Conservation (phyloP, 64 coral and sea anemone species). For the Porites australiensis region DNA sequence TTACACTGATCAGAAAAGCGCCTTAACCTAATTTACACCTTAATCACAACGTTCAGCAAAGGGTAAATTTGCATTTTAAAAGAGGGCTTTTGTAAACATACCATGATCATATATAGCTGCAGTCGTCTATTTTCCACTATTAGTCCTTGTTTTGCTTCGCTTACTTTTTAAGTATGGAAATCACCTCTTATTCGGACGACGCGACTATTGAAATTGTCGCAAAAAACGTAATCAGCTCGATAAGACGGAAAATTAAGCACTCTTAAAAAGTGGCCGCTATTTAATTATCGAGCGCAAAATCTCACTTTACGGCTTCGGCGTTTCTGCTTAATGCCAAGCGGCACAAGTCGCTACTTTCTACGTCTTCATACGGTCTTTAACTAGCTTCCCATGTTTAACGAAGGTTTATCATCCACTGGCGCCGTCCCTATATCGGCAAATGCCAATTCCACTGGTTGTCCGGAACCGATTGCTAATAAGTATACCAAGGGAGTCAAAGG, state of each 20-base stretch:
- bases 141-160: conserved; percentile 32
- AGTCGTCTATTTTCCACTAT: not conserved
- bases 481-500: conserved; percentile 50
- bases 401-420: not conserved
- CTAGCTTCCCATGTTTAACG: conserved; percentile 19
- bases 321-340: not conserved
- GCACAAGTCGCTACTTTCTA: not conserved
- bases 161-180: not conserved
- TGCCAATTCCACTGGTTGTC: conserved; percentile 9
- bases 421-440: not conserved
- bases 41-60: conserved; percentile 18
- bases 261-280: conserved; percentile 7
- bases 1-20: conserved; percentile 27
- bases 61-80: conserved; percentile 28
- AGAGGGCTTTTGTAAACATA: conserved; percentile 14
- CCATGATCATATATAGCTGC: not conserved
- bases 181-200: not conserved
- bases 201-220: not conserved
- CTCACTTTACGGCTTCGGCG: conserved; percentile 29
- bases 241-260: not conserved
- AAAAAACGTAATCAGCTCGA: not conserved
- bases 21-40: conserved; percentile 52
- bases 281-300: conserved; percentile 39
- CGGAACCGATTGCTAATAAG: conserved; percentile 8
- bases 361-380: not conserved